Evolutionary conservation across 2,113 vertebrate genomes (phyloP).

Genomic region (Psilopsiagon aurifrons): DNA sequence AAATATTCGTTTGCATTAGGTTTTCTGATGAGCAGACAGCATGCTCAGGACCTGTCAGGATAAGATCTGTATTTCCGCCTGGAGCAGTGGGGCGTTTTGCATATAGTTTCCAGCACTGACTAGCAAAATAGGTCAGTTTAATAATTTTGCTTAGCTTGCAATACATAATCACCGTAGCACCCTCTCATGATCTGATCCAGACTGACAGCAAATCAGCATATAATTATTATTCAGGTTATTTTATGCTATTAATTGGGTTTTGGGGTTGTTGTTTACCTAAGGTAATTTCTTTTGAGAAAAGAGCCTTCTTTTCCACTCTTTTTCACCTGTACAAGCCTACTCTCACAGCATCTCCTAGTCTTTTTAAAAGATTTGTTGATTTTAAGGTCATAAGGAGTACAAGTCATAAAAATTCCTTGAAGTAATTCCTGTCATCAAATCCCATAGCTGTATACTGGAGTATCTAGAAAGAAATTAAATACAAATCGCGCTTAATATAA

Average conservation of each 20-base stretch:
- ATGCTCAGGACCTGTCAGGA: neutral
- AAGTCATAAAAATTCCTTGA: neutral
- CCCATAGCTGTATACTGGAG: rapidly evolving
- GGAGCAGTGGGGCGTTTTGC: neutral
- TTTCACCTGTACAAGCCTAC: neutral
- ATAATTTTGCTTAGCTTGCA: neutral
- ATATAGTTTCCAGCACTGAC: neutral
- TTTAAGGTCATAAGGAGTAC: neutral
- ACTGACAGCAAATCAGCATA: neutral
- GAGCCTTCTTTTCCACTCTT: neutral
- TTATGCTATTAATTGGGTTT: neutral
- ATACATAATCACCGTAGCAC: neutral
- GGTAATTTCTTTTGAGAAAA: neutral
- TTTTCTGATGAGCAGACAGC: neutral
- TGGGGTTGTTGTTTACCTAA: neutral
- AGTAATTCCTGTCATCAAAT: neutral
- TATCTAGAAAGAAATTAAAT: neutral
- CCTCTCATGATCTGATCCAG: neutral
- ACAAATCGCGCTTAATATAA: neutral
- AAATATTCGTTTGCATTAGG: neutral
- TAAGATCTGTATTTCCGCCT: neutral
- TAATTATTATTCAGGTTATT: neutral
- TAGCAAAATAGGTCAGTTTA: neutral
- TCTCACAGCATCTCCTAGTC: neutral
- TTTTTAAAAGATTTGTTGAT: neutral